These are phyloP conservation scores for Nesidiocoris tenuis DNA, from an alignment of 2,888 invertebrate species.

Conservation along the genomic window DNA sequence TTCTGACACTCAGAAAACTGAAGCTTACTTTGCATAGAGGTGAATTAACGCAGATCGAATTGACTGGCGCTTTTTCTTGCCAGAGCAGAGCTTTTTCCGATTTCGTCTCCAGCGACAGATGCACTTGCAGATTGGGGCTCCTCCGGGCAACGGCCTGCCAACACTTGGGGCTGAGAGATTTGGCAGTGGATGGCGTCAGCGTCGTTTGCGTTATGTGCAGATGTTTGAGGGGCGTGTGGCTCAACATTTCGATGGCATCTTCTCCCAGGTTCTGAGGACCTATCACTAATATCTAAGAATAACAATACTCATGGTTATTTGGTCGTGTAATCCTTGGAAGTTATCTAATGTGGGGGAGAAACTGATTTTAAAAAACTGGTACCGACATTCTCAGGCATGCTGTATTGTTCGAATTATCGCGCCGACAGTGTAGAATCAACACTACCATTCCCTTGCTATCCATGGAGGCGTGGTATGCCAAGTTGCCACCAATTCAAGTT, in stretches of 20 bases:
- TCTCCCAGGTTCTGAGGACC: conserved; percentile 75
- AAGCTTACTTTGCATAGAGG: conserved; percentile 61
- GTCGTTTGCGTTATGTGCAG: conserved; percentile 72
- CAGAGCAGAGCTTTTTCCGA: conserved; percentile 62
- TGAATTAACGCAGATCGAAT: conserved; percentile 65
- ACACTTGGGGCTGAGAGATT: conserved; percentile 51
- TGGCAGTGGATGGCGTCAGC: conserved; percentile 61
- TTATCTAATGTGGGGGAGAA: too few species aligned
- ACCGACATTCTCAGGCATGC: too few species aligned
- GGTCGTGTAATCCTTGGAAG: neutral
- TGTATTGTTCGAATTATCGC: too few species aligned
- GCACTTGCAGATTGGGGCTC: conserved; percentile 62
- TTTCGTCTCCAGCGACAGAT: conserved; percentile 65
- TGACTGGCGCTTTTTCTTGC: conserved; percentile 69
- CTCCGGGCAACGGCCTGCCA: conserved; percentile 60
- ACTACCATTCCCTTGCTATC: too few species aligned
- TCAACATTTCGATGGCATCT: conserved; percentile 67
- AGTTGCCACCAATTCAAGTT: too few species aligned
- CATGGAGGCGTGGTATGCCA: too few species aligned
- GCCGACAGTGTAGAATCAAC: too few species aligned
- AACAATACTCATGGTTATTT: neutral
- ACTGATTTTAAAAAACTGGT: too few species aligned
- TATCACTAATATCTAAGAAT: conserved; percentile 61
- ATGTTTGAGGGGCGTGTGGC: conserved; percentile 65
- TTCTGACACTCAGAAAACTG: too few species aligned